A percentile compares a stretch with the other conserved stretches of the same genome.
Evolutionary conservation across 2,113 vertebrate genomes (phyloP).

Genomic region (Rostratula benghalensis): DNA sequence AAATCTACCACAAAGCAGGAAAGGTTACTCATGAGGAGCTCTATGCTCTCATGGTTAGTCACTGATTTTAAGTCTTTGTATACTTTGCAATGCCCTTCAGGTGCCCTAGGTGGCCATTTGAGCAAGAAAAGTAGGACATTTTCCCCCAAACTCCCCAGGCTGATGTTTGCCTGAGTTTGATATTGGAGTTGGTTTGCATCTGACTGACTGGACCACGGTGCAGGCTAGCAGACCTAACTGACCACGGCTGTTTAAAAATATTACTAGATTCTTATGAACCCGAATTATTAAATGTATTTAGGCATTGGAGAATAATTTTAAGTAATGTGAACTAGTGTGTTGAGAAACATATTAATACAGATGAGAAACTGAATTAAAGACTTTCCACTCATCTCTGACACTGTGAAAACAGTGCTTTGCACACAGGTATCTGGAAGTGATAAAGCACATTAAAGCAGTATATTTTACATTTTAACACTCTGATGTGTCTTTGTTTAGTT

Average conservation of each 20-base stretch:
- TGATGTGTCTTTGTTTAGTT: neutral
- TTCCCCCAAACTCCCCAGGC: neutral
- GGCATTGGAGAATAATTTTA: neutral
- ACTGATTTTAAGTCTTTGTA: neutral
- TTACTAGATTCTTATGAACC: neutral
- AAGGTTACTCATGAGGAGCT: neutral
- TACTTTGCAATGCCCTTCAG: neutral
- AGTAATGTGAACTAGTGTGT: neutral
- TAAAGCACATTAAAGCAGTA: neutral
- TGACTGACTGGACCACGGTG: neutral
- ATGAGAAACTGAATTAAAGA: neutral
- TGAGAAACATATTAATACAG: neutral
- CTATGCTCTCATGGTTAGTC: neutral
- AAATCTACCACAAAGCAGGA: neutral
- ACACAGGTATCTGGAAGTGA: neutral
- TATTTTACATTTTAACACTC: neutral
- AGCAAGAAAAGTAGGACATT: neutral
- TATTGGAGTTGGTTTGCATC: neutral
- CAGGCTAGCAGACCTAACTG: neutral
- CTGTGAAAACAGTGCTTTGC: neutral
- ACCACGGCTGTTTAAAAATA: neutral
- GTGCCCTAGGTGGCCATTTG: neutral
- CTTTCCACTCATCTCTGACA: neutral
- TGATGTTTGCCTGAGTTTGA: neutral
- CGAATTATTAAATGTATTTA: neutral